These are phyloP conservation scores for Phymanthus crucifer DNA, from an alignment of 92 coral and sea anemone genomes.

Conservation along the genomic window DNA sequence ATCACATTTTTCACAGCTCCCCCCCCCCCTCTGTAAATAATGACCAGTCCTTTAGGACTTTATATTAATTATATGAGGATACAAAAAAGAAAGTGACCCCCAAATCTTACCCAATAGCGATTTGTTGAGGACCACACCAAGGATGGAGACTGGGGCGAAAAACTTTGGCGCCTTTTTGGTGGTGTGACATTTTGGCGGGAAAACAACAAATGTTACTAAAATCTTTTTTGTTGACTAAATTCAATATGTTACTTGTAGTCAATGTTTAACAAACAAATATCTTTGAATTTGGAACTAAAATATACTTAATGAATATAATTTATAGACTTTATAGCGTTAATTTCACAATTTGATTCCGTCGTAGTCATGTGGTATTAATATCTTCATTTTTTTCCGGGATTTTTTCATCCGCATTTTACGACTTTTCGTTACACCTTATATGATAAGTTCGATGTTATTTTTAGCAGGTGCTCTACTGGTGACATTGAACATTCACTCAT, in stretches of 20 bases:
- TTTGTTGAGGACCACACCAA: no score
- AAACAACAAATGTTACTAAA: not conserved
- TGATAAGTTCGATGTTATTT: not conserved
- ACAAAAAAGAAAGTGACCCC: no score
- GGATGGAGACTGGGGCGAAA: not conserved
- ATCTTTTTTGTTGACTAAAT: not conserved
- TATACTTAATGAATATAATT: not conserved
- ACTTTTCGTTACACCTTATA: not conserved
- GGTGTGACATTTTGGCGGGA: not conserved
- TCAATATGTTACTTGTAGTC: not conserved
- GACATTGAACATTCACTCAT: not conserved
- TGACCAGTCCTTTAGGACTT: no score
- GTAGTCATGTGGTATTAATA: no score
- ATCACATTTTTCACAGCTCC: no score
- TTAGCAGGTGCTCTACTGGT: not conserved
- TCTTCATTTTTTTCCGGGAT: not conserved
- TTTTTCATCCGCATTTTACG: not conserved
- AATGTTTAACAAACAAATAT: not conserved
- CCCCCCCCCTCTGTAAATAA: no score
- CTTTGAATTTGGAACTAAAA: not conserved
- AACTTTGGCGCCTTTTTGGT: not conserved
- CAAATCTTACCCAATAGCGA: no score
- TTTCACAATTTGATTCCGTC: no score
- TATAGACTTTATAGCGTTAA: not conserved
- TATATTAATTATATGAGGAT: no score